Evolutionary conservation across 2,888 invertebrate genomes (phyloP).

Genomic region (Ceramica pisi): DNA sequence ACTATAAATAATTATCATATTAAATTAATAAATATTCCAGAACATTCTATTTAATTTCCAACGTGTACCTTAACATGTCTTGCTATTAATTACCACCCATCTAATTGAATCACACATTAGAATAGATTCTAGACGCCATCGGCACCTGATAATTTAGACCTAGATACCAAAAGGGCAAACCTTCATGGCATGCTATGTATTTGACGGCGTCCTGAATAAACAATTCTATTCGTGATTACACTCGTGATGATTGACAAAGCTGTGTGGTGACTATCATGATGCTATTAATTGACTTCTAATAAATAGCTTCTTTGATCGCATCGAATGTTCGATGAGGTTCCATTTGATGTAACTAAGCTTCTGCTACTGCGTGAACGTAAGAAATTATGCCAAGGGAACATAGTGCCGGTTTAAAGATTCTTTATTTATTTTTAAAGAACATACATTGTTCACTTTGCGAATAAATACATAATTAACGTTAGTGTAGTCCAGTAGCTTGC

Average conservation of each 20-base stretch:
- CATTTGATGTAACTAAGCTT: too few species aligned
- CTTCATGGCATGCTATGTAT: constrained; percentile 43
- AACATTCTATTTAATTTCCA: background rate
- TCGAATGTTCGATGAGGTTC: background rate
- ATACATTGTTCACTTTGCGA: too few species aligned
- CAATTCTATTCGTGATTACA: constrained; percentile 42
- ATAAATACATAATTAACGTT: too few species aligned
- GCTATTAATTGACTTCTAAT: constrained; percentile 10
- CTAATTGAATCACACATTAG: constrained; percentile 5
- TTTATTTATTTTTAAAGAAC: too few species aligned
- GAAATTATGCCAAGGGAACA: too few species aligned
- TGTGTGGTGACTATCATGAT: constrained; percentile 16
- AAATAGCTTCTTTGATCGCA: constrained; percentile 17
- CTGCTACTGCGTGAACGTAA: too few species aligned
- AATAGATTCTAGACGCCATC: background rate
- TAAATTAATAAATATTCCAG: too few species aligned
- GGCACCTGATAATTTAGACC: constrained; percentile 49
- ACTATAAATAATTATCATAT: too few species aligned
- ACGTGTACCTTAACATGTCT: background rate
- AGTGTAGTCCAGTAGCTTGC: too few species aligned
- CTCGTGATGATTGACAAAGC: constrained; percentile 34
- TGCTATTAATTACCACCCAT: background rate
- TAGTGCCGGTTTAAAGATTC: too few species aligned
- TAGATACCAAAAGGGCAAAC: constrained; percentile 28
- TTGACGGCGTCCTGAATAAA: constrained; percentile 36